Evolutionary conservation across 2,113 vertebrate genomes (phyloP), one percentile per base, ranked within the genome.

Genomic region (Myotis brandtii): DNA sequence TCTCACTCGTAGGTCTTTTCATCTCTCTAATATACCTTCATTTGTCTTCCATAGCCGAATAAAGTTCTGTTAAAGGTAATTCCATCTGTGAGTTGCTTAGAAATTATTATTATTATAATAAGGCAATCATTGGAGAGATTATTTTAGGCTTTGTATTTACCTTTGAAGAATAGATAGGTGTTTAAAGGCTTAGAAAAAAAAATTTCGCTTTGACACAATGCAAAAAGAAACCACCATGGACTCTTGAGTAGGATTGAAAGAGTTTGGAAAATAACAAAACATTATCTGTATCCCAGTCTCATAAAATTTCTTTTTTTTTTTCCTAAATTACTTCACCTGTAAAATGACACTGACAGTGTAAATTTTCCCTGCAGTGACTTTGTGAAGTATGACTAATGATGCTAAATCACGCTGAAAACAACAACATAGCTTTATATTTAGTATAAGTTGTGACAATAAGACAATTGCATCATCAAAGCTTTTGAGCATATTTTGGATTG

Each of bases 351-450:
- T 40, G 43, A 62, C 66, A 56, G 85, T 93, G 13, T 91, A 83
- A 91, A 87, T 59, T 46, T 89, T 81, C 52, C 64, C 76, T 73
- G 64, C 48, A 43, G 62, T 46, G 86, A 76, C 72, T 93, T 77
- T 89, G 30, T 86, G 73, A 94, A n/a, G 50, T 77, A 75, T 86
- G 54, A 92, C 8, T 93, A 95, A 95, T 81, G 25, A 95, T 83
- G 16, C 32, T 69, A 89, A 94, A 59, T 79, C 23, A 73, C 25
- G 10, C 56, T 70, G 27, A 17, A 40, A 52, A 59, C 43, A 70
- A 66, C 9, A 62, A 77, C 18, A 86, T 69, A 84, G n/a, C n/a
- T 96, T 95, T 94, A 37, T 54, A 69, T 89, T 93, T 86, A 93
- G 16, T 48, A 4, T 66, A 92, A 92, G 17, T 85, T 72, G 46